phyloP scores from a whole-genome alignment of 1,140 invertebrate species.

The Nephila pilipes region DNA sequence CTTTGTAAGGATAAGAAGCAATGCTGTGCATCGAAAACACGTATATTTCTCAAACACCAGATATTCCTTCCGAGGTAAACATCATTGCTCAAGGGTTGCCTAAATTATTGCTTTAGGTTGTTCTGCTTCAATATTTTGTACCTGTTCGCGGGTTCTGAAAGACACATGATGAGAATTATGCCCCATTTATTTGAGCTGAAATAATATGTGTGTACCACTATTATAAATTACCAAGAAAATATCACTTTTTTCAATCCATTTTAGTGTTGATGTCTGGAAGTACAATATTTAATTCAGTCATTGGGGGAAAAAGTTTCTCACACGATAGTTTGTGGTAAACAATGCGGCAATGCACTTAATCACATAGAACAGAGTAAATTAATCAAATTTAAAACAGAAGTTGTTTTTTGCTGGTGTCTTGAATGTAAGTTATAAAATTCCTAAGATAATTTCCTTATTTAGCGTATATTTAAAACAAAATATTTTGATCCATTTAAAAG shows the following conservation, averaged over 20 bases:
- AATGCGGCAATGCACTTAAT: neutral
- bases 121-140: neutral
- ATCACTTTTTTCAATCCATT: neutral
- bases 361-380: neutral
- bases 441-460: too few species aligned
- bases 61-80: neutral
- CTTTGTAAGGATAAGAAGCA: neutral
- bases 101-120: neutral
- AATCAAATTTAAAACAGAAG: neutral
- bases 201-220: neutral
- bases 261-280: neutral
- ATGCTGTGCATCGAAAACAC: slow-evolving; percentile 19
- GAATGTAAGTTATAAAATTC: too few species aligned
- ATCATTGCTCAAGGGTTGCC: neutral
- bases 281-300: slow-evolving; percentile 6
- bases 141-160: neutral
- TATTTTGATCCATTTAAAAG: too few species aligned
- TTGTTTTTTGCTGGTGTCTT: neutral
- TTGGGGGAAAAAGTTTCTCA: neutral
- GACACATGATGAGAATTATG: neutral
- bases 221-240: neutral
- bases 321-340: neutral
- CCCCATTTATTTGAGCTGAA: neutral
- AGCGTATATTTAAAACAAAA: too few species aligned
- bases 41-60: neutral